phyloP scores from a whole-genome alignment of 2,113 vertebrate genomes.

The Mionectes macconnelli region DNA sequence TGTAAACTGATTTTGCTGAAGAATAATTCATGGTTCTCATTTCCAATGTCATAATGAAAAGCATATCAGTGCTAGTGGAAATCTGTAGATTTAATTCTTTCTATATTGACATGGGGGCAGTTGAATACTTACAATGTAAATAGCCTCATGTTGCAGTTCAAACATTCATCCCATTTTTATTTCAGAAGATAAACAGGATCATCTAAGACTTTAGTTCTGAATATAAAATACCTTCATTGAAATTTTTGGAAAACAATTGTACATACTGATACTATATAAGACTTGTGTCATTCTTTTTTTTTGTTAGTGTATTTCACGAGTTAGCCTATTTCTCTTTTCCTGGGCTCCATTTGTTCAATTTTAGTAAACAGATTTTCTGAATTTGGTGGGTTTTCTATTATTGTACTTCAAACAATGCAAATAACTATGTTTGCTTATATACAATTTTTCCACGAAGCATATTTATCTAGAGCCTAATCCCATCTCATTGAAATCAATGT shows the following conservation, averaged over 20 bases:
- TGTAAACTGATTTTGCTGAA: background rate
- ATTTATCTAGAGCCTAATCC: background rate
- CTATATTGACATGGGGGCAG: background rate
- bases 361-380: background rate
- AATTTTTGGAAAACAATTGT: background rate
- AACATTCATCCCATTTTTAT: background rate
- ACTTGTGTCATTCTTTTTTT: background rate
- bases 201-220: background rate
- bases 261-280: background rate
- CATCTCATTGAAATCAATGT: background rate
- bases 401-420: background rate
- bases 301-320: background rate
- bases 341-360: background rate
- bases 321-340: background rate
- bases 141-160: background rate
- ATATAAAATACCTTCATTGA: background rate
- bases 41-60: background rate
- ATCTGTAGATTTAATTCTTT: background rate
- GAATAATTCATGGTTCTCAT: background rate
- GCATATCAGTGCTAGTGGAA: background rate
- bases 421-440: background rate
- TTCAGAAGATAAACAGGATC: background rate
- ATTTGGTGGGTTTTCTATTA: background rate
- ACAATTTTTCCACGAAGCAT: fast-evolving
- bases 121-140: background rate